These are phyloP conservation scores for Sander lucioperca DNA, from an alignment of 2,113 vertebrate genomes.

Conservation along the genomic window DNA sequence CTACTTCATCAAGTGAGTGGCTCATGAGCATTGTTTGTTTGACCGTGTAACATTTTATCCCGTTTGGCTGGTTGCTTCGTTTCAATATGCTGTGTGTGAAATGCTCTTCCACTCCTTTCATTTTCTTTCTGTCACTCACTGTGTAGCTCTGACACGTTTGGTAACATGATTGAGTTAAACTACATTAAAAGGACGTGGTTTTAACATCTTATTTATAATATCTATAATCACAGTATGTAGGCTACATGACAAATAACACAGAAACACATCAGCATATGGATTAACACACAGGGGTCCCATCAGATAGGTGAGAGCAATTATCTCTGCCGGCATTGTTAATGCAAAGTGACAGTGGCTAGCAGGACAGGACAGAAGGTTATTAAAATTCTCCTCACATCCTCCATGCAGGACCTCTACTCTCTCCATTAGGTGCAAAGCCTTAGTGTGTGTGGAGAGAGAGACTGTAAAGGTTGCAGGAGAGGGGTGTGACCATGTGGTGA, in stretches of 20 bases:
- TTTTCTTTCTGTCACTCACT: not conserved
- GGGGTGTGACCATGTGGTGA: conserved; percentile 77
- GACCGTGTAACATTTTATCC: conserved; percentile 18
- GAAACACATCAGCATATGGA: conserved; percentile 34
- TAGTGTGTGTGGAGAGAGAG: conserved; percentile 41
- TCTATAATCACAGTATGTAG: not conserved
- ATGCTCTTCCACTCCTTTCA: not conserved
- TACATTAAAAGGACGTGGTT: not conserved
- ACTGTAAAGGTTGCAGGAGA: conserved; percentile 69
- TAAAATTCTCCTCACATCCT: conserved; percentile 84
- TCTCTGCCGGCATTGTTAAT: conserved; percentile 60
- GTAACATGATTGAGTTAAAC: not conserved
- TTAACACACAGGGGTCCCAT: conserved; percentile 52
- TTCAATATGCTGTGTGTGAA: conserved; percentile 6
- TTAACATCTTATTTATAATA: not conserved
- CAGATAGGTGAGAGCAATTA: conserved; percentile 69
- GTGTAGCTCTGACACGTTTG: conserved; percentile 22
- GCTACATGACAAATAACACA: conserved; percentile 15
- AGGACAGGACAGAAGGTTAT: conserved; percentile 76
- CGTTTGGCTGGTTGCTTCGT: not conserved
- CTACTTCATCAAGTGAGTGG: conserved; percentile 98
- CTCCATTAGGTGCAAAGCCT: conserved; percentile 72
- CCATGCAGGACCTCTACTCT: conserved; percentile 81
- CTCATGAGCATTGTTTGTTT: conserved; percentile 40
- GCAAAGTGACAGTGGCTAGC: conserved; percentile 64